Evolutionary conservation across 2,113 vertebrate genomes (phyloP), one percentile per base, ranked within the genome.

Genomic region (Gavialis gangeticus): DNA sequence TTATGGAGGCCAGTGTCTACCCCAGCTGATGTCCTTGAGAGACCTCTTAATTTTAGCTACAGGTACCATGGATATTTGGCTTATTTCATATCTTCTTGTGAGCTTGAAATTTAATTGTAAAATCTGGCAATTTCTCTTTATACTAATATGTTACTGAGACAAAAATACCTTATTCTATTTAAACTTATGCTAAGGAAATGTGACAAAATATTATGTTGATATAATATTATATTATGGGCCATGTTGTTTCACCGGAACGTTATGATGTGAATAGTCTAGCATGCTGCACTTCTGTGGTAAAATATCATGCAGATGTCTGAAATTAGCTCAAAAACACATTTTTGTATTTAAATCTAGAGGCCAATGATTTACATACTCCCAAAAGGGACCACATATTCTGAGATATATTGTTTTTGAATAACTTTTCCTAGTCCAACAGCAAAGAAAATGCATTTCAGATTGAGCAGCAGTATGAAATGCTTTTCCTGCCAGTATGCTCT

Each of bases 81-180:
- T 69, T n/a, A 27, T 64, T 91, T 21, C 15, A 4, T 30, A 69
- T 78, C 66, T 81, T 79, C 55, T 28, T 16, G n/a, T 37, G n/a
- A 64, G 46, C 59, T 62, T 76, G 34, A n/a, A 63, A 75, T 89
- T 92, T 56, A 82, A 18, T 83, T 88, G 81, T 82, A 89, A 87
- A 58, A 85, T 18, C 24, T 57, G 46, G 25, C 46, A 59, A 80
- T 55, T 28, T 75, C 12, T 57, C 66, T 85, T n/a, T 24, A 12
- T 82, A 77, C 12, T 14, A 19, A 12, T 21, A 64, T 66, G 11
- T 46, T 64, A 56, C 75, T 85, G 84, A 46, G 46, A 46, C 46
- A 46, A 46, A 75, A 21, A 69, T 13, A 60, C 25, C 63, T 64
- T 54, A 71, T 56, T 84, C 28, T 25, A 18, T 87, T 82, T 89